These are phyloP conservation scores for Andrena chrysosceles DNA, from an alignment of 2,888 invertebrate species.

Conservation along the genomic window DNA sequence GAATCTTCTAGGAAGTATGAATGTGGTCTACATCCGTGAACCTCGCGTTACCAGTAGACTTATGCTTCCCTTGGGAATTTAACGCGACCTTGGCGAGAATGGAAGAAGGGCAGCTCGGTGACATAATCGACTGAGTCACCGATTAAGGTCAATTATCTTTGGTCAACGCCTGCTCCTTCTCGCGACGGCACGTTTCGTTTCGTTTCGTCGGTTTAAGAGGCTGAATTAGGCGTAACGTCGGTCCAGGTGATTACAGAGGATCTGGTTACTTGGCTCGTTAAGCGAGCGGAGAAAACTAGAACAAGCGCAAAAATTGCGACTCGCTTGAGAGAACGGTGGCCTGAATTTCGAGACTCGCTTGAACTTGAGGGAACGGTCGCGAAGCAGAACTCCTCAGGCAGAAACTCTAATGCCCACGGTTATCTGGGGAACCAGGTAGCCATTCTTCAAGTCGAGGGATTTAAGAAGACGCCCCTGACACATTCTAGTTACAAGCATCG, in stretches of 20 bases:
- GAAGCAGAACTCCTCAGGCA: background rate
- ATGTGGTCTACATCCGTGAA: no score
- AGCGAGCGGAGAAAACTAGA: background rate
- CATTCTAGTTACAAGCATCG: slow-evolving; percentile 32
- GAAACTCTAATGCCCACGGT: background rate
- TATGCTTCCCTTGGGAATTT: slow-evolving; percentile 18
- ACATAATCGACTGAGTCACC: slow-evolving; percentile 64
- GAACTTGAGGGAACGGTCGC: background rate
- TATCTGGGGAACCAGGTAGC: background rate
- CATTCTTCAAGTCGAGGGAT: slow-evolving; percentile 6
- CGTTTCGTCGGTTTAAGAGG: slow-evolving; percentile 13
- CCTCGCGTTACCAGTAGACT: background rate
- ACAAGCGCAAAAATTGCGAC: background rate
- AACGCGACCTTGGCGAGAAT: slow-evolving; percentile 50
- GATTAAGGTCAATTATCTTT: slow-evolving; percentile 61
- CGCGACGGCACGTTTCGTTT: background rate
- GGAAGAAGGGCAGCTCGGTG: slow-evolving; percentile 24
- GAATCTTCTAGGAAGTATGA: no score
- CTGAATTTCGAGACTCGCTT: slow-evolving; percentile 7
- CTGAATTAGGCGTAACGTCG: slow-evolving; percentile 5
- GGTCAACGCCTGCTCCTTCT: background rate
- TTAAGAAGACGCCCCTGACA: background rate
- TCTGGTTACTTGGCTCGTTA: slow-evolving; percentile 18
- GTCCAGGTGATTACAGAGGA: slow-evolving; percentile 23
- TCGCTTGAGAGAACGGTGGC: background rate